Conservation (phyloP, 2,888 invertebrate species). For the Cheilosia impressa region DNA sequence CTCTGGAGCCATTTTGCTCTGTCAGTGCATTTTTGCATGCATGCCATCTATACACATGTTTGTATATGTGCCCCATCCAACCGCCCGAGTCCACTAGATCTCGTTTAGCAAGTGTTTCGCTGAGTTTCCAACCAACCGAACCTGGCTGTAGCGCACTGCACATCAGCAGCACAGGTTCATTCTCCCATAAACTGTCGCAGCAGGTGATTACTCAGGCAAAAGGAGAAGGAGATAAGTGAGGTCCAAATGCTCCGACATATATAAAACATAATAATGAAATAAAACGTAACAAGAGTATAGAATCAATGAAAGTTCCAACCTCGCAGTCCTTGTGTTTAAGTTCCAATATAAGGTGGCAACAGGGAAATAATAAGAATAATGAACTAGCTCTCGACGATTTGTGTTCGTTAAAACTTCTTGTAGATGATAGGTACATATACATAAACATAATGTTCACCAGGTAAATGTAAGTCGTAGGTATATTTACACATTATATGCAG, state of each 20-base stretch:
- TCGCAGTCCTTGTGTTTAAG: background rate
- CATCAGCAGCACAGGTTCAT: constrained; percentile 37
- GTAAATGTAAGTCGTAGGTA: background rate
- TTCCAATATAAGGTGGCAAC: constrained; percentile 47
- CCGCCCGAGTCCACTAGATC: constrained; percentile 9
- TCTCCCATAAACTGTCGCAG: constrained; percentile 54
- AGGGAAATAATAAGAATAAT: constrained; percentile 58
- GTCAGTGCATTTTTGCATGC: background rate
- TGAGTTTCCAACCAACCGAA: constrained; percentile 22
- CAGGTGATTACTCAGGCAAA: constrained; percentile 57
- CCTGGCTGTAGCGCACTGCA: constrained; percentile 8
- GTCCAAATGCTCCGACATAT: constrained; percentile 51
- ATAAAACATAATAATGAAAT: constrained; percentile 46
- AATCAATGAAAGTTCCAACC: constrained; percentile 48
- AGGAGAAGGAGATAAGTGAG: constrained; percentile 51
- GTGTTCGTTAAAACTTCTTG: constrained; percentile 43
- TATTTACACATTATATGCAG: background rate
- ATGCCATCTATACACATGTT: no score
- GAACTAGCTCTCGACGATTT: constrained; percentile 44
- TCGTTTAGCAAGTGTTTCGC: constrained; percentile 15
- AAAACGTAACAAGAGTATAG: constrained; percentile 35
- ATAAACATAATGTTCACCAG: constrained; percentile 44
- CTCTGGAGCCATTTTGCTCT: background rate
- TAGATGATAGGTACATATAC: constrained; percentile 42
- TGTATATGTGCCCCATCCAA: background rate